Conservation (phyloP, 2,113 vertebrate species). For the Gulo gulo region DNA sequence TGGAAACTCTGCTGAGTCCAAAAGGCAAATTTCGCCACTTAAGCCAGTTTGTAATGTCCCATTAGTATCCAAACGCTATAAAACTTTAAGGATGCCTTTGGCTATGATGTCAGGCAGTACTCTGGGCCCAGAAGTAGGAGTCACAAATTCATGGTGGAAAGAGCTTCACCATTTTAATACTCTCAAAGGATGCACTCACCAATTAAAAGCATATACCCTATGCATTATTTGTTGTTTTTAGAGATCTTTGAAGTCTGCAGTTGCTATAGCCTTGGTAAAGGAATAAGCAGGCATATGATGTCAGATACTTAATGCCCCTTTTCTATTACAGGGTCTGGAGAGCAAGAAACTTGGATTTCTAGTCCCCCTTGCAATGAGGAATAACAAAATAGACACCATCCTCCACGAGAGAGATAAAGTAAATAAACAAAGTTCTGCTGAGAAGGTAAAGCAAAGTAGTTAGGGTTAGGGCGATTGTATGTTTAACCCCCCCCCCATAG, state of each 20-base stretch:
- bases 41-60: slow-evolving; percentile 20
- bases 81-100: slow-evolving; percentile 69
- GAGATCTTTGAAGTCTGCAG: background rate
- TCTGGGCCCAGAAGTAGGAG: slow-evolving; percentile 48
- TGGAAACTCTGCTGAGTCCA: slow-evolving; percentile 52
- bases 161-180: slow-evolving; percentile 55
- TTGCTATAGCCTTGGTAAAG: background rate
- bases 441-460: background rate
- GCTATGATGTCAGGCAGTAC: slow-evolving; percentile 47
- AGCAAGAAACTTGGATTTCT: background rate
- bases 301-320: background rate
- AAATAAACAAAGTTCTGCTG: background rate
- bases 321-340: background rate
- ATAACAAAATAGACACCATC: background rate
- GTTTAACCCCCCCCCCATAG: background rate
- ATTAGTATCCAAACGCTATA: slow-evolving; percentile 58
- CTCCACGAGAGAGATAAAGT: background rate
- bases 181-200: slow-evolving; percentile 30
- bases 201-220: background rate
- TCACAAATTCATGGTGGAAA: slow-evolving; percentile 49
- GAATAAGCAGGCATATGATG: background rate
- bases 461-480: background rate
- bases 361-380: background rate
- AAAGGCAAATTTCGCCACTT: background rate
- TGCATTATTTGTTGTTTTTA: slow-evolving; percentile 27